A percentile compares a stretch with the other conserved stretches of the same genome.
These are phyloP conservation scores for Sitophilus oryzae DNA, from an alignment of 1,140 invertebrate species.

Conservation along the genomic window DNA sequence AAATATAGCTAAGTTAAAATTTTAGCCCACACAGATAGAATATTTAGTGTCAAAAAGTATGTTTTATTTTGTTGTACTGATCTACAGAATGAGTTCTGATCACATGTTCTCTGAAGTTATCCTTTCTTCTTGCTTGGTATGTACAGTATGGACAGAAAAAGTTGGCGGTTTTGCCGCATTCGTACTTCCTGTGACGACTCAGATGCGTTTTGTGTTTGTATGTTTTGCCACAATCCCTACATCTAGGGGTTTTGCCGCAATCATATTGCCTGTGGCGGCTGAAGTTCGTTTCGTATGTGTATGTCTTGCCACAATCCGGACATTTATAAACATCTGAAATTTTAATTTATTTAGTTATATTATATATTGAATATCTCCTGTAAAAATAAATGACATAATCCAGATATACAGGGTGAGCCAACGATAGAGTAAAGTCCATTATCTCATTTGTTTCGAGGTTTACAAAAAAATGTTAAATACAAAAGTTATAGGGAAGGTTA, in stretches of 20 bases:
- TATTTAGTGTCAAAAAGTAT: not conserved
- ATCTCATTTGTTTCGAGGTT: too few relatives aligned
- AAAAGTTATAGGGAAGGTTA: too few relatives aligned
- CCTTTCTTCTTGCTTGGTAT: slow-evolving; percentile 21
- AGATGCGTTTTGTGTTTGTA: slow-evolving; percentile 32
- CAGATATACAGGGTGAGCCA: too few relatives aligned
- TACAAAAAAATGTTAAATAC: too few relatives aligned
- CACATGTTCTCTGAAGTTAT: not conserved
- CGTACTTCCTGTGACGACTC: slow-evolving; percentile 29
- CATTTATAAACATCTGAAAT: slow-evolving; percentile 16
- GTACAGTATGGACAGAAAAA: slow-evolving; percentile 44
- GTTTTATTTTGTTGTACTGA: not conserved
- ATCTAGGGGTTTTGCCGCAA: slow-evolving; percentile 39
- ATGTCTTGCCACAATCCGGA: slow-evolving; percentile 25
- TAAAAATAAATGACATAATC: too few relatives aligned
- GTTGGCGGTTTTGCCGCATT: slow-evolving; percentile 41
- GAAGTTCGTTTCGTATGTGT: slow-evolving; percentile 30
- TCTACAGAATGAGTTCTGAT: not conserved
- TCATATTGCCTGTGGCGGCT: slow-evolving; percentile 30
- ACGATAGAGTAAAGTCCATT: too few relatives aligned
- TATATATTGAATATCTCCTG: too few relatives aligned
- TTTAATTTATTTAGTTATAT: too few relatives aligned
- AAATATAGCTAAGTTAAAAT: too few relatives aligned
- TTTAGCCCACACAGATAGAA: too few relatives aligned
- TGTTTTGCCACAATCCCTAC: slow-evolving; percentile 24